These are phyloP conservation scores for Andrena chrysosceles DNA, from an alignment of 2,888 invertebrate species.

Conservation along the genomic window DNA sequence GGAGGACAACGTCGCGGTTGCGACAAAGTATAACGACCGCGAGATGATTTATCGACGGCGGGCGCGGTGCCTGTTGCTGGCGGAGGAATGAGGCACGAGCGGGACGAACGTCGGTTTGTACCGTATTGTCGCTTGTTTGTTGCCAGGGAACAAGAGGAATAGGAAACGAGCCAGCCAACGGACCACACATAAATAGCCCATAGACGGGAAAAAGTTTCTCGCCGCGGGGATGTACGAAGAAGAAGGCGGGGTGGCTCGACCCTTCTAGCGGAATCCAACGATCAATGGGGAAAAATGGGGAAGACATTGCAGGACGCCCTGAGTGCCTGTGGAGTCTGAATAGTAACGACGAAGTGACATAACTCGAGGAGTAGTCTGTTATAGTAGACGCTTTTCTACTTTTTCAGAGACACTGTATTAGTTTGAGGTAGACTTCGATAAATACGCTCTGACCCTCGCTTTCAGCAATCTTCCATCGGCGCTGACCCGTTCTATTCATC, in stretches of 20 bases:
- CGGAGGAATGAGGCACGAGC: constrained; percentile 37
- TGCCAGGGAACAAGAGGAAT: constrained; percentile 55
- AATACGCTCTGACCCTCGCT: not conserved
- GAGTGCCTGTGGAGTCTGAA: not conserved
- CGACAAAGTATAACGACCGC: constrained; percentile 64
- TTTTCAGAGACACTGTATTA: not conserved
- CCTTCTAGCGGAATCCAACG: not conserved
- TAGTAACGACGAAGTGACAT: not conserved
- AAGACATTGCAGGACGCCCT: not conserved
- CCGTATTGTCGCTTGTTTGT: constrained; percentile 65
- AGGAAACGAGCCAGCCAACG: constrained; percentile 21
- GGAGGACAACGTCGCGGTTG: constrained; percentile 27
- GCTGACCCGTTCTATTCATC: constrained; percentile 9
- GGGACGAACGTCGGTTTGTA: constrained; percentile 54
- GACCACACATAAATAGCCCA: constrained; percentile 45
- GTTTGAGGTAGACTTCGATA: not conserved
- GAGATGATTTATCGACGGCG: constrained; percentile 61
- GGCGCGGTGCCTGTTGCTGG: constrained; percentile 23
- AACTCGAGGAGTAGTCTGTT: not conserved
- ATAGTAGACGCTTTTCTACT: not conserved
- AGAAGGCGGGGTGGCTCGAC: not conserved
- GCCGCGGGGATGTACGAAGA: not conserved
- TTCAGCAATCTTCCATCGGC: not conserved
- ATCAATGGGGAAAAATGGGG: not conserved
- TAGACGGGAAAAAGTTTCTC: constrained; percentile 29